phyloP scores from a whole-genome alignment of 1,140 invertebrate species.

The Ceratosolen fusciceps region DNA sequence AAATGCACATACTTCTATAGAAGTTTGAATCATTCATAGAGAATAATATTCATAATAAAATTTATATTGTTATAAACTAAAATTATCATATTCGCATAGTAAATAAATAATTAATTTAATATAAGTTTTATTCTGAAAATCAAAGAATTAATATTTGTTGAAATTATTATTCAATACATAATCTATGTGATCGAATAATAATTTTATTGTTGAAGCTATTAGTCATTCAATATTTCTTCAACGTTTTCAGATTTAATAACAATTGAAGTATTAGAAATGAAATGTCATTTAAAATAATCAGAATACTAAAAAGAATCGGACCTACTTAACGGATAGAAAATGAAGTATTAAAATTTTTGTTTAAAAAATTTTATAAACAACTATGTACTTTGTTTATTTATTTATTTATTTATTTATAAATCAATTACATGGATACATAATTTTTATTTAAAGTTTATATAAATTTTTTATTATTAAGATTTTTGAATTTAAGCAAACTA shows the following conservation, averaged over 20 bases:
- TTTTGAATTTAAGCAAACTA: too few relatives aligned
- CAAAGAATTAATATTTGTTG: not conserved
- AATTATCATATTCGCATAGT: too few relatives aligned
- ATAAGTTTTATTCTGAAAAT: too few relatives aligned
- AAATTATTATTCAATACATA: not conserved
- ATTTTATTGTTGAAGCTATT: not conserved
- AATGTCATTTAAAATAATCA: not conserved
- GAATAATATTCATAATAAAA: too few relatives aligned
- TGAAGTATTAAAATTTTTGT: not conserved
- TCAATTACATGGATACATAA: too few relatives aligned
- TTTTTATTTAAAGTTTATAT: too few relatives aligned
- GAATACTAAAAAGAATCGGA: not conserved
- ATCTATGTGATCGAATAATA: not conserved
- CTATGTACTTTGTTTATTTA: too few relatives aligned
- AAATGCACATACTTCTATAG: not conserved
- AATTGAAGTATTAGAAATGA: not conserved
- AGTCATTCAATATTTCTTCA: not conserved
- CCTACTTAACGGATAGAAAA: not conserved
- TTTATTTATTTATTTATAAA: too few relatives aligned
- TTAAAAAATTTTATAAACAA: not conserved
- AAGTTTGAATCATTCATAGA: not conserved
- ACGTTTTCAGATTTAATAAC: not conserved
- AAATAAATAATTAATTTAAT: too few relatives aligned
- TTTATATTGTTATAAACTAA: too few relatives aligned
- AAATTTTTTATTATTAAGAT: too few relatives aligned